Percentiles rank a stretch among this genome's conserved stretches.
phyloP scores from a whole-genome alignment of 1,140 invertebrate genomes.

The Atta colombica region DNA sequence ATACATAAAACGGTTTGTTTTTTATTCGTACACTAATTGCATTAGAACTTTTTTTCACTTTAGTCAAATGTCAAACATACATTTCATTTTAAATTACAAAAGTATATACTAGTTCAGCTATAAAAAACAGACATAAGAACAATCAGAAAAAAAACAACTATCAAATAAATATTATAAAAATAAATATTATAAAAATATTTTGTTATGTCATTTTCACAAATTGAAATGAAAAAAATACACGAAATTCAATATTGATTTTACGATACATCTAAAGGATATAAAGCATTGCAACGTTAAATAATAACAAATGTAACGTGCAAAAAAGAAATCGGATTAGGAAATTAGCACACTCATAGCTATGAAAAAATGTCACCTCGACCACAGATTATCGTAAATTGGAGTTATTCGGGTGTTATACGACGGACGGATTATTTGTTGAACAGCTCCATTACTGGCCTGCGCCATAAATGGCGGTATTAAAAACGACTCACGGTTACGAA shows the following conservation, averaged over 20 bases:
- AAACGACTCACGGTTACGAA: slow-evolving; percentile 39
- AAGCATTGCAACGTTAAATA: not conserved
- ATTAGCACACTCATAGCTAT: not conserved
- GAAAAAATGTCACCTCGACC: slow-evolving; percentile 11
- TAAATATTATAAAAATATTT: not conserved
- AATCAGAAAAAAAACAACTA: too few relatives aligned
- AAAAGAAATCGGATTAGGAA: not conserved
- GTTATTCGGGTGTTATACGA: slow-evolving; percentile 25
- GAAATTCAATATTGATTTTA: not conserved
- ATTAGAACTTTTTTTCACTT: too few relatives aligned
- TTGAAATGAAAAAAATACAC: not conserved
- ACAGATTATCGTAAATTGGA: slow-evolving; percentile 40
- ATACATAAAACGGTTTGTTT: not conserved
- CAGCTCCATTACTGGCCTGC: slow-evolving; percentile 28
- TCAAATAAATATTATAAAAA: not conserved
- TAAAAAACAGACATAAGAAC: too few relatives aligned
- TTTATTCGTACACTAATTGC: too few relatives aligned
- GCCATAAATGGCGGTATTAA: slow-evolving; percentile 35
- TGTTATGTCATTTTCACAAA: not conserved
- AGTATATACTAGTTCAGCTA: too few relatives aligned
- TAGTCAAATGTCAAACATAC: too few relatives aligned
- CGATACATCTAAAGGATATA: not conserved
- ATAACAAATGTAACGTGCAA: not conserved
- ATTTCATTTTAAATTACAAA: too few relatives aligned
- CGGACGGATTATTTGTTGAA: slow-evolving; percentile 40